Evolutionary conservation across 2,113 vertebrate species (phyloP).

Genomic region (Cryptotis parvus): DNA sequence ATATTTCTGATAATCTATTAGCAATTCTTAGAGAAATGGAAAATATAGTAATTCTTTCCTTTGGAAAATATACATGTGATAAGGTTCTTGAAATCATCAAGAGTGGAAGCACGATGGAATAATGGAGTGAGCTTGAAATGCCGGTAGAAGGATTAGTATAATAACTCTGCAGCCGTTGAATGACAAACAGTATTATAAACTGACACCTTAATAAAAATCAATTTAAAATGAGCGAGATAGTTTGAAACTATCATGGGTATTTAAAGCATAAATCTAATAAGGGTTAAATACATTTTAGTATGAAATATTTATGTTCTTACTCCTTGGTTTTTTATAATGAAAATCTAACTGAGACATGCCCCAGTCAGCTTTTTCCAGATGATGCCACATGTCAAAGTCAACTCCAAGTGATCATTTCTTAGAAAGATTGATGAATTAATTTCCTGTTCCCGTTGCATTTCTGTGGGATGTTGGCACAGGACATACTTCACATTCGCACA

Average conservation of each 20-base stretch:
- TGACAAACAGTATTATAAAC: too few species aligned
- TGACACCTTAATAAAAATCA: too few species aligned
- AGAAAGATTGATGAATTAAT: neutral
- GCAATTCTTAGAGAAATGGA: slow-evolving; percentile 19
- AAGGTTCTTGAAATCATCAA: slow-evolving; percentile 58
- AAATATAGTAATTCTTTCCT: neutral
- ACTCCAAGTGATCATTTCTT: neutral
- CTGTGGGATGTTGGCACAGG: neutral
- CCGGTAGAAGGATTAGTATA: too few species aligned
- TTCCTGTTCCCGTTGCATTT: neutral
- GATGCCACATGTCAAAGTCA: neutral
- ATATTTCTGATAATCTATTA: slow-evolving; percentile 41
- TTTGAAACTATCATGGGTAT: slow-evolving; percentile 24
- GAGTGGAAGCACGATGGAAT: neutral
- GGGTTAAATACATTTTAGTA: slow-evolving; percentile 46
- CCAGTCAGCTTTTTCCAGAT: neutral
- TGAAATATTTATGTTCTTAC: slow-evolving; percentile 53
- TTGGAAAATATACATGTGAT: slow-evolving; percentile 43
- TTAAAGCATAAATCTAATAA: slow-evolving; percentile 38
- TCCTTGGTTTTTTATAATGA: neutral
- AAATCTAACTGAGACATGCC: neutral
- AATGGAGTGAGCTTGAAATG: too few species aligned
- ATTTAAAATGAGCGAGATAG: neutral
- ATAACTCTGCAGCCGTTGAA: too few species aligned
- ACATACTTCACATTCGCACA: neutral